A percentile compares a stretch with the other conserved stretches of the same genome.
phyloP scores from a whole-genome alignment of 2,888 invertebrate species.

The Diadromus collaris region DNA sequence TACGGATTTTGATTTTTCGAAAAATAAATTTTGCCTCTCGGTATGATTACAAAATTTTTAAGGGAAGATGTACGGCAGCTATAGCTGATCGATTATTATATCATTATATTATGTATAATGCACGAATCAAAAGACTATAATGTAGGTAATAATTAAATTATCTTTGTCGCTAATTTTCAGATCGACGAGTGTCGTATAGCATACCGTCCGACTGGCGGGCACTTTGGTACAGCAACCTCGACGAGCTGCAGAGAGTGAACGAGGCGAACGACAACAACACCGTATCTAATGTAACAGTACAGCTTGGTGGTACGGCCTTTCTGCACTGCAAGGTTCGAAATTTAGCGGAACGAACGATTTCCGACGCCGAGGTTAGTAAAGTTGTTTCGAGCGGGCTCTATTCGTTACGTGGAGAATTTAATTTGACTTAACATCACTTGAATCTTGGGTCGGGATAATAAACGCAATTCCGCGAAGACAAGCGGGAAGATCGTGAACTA shows the following conservation, averaged over 20 bases:
- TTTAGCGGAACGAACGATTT: conserved; percentile 88
- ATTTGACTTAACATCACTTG: not conserved
- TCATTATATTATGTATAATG: not conserved
- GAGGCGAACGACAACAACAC: conserved; percentile 87
- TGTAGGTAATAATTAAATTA: not conserved
- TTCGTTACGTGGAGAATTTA: not conserved
- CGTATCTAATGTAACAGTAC: conserved; percentile 88
- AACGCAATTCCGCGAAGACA: not conserved
- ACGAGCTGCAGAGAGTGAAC: conserved; percentile 78
- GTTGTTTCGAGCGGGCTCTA: not conserved
- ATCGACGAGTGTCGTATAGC: conserved; percentile 78
- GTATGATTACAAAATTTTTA: too few relatives aligned
- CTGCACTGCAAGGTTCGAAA: conserved; percentile 90
- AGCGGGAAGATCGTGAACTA: not conserved
- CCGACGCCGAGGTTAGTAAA: conserved; percentile 77
- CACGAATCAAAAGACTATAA: not conserved
- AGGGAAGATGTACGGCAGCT: too few relatives aligned
- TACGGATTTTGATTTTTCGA: too few relatives aligned
- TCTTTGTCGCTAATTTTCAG: conserved; percentile 62
- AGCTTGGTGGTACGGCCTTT: conserved; percentile 89
- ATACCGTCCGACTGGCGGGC: conserved; percentile 78
- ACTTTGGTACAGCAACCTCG: conserved; percentile 78
- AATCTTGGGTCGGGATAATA: not conserved
- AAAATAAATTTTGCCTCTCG: too few relatives aligned
- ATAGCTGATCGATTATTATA: not conserved